Percentiles rank a stretch among this genome's conserved stretches.
phyloP scores from a whole-genome alignment of 2,888 invertebrate species.

The Leptinotarsa peninsularis region DNA sequence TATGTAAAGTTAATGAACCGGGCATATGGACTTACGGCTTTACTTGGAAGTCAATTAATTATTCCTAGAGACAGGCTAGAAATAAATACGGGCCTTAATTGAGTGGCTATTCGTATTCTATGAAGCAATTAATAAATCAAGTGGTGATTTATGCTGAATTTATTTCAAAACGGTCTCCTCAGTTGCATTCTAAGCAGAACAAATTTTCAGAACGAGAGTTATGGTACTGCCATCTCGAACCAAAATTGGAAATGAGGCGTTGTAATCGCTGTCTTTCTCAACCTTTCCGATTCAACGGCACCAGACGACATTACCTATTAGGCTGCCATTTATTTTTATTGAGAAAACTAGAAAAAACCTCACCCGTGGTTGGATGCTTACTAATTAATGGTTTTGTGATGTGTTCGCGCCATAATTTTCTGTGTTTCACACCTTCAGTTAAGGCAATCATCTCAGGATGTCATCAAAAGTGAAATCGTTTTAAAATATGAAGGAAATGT shows the following conservation, averaged over 20 bases:
- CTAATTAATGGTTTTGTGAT: neutral
- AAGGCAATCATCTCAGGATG: neutral
- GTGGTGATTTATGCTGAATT: slow-evolving; percentile 48
- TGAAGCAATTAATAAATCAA: slow-evolving; percentile 51
- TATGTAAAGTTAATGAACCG: slow-evolving; percentile 24
- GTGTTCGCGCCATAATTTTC: slow-evolving; percentile 11
- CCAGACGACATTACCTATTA: slow-evolving; percentile 4
- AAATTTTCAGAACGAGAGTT: slow-evolving; percentile 5
- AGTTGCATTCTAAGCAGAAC: slow-evolving; percentile 6
- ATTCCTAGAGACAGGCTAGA: slow-evolving; percentile 40
- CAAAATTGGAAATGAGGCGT: slow-evolving; percentile 8
- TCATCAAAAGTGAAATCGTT: neutral
- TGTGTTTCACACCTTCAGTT: slow-evolving; percentile 5
- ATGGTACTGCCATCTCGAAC: neutral
- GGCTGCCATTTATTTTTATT: slow-evolving; percentile 12
- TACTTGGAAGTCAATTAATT: slow-evolving; percentile 33
- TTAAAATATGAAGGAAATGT: too few species aligned
- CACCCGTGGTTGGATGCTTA: neutral
- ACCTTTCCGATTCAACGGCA: neutral
- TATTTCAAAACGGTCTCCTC: slow-evolving; percentile 15
- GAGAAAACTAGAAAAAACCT: slow-evolving; percentile 18
- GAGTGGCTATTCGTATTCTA: slow-evolving; percentile 42
- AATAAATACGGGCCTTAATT: slow-evolving; percentile 46
- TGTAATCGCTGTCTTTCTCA: slow-evolving; percentile 2
- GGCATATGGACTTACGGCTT: slow-evolving; percentile 28